These are phyloP conservation scores for Siniperca knerii DNA, from an alignment of 2,113 vertebrate species.

Conservation along the genomic window DNA sequence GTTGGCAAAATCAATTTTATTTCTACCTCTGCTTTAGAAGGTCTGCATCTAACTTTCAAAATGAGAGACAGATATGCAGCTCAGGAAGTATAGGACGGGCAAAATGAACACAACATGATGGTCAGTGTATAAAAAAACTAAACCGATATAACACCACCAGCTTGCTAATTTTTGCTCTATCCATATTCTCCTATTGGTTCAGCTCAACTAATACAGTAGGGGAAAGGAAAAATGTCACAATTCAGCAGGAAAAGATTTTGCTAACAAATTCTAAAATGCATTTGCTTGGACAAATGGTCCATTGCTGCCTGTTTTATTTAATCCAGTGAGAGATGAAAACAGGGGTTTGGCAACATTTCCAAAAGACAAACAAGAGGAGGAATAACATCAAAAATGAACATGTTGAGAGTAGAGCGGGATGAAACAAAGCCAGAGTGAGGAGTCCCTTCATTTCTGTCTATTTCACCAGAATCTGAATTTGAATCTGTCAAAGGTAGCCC, in stretches of 20 bases:
- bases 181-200: background rate
- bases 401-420: constrained; percentile 13
- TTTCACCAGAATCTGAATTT: constrained; percentile 70
- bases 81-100: background rate
- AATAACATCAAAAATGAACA: constrained; percentile 3
- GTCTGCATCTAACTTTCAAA: constrained; percentile 10
- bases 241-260: background rate
- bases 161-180: background rate
- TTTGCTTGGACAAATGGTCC: background rate
- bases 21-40: background rate
- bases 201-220: background rate
- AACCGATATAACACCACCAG: background rate
- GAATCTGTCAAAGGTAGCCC: constrained; percentile 70
- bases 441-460: constrained; percentile 56
- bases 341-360: constrained; percentile 9
- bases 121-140: background rate
- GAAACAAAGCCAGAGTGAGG: constrained; percentile 34
- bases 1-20: constrained; percentile 6
- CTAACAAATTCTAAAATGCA: background rate
- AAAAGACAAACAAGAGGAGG: constrained; percentile 6
- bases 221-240: background rate
- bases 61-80: background rate
- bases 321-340: constrained; percentile 22
- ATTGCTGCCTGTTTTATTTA: constrained; percentile 3
- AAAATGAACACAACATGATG: constrained; percentile 16